Evolutionary conservation across 64 coral and sea anemone genomes (phyloP), one percentile per base, ranked within the genome.

Genomic region (Pocillopora verrucosa): DNA sequence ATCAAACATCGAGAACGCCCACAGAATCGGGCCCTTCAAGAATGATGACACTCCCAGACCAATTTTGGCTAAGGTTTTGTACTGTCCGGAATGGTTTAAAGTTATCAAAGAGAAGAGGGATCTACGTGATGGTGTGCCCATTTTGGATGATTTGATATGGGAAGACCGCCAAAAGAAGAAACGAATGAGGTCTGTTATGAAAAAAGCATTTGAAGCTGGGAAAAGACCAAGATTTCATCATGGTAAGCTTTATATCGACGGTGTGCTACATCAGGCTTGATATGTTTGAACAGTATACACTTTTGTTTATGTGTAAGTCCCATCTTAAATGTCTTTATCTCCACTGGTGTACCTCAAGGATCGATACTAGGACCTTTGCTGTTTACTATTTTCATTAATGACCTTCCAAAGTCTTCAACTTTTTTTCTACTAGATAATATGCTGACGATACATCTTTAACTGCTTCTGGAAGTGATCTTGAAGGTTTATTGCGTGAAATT

Each of bases 61-160:
- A 60, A 82, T 82, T 82, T 82, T 82, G 80, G 80, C 80, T 82
- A 60, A 82, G 80, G 60, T 82, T 82, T 63, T 82, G 56, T 82
- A 82, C 80, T n/a, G 2, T 59, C 80, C 58, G 56, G 80, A 82
- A 60, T 56, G 58, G 16, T 60, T 82, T 60, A 24, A 56, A 82
- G 80, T 82, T 61, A 82, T 82, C 56, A 82, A 82, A 60, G 60
- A 82, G 80, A 82, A 61, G 35, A 61, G 56, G 79, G 79, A 82
- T 60, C 79, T 82, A 60, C 5, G 79, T 82, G 63, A 82, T 82
- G 56, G 79, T 82, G 79, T 61, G 56, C 79, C 6, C 34, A 56
- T 82, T 35, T 82, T 56, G 58, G 79, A 82, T 60, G 79, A 82
- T 60, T 60, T 82, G 79, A 82, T 61, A 57, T 82, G 79, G 79